Percentiles rank a stretch among this genome's conserved stretches.
Conservation (phyloP, 2,113 vertebrate genomes). For the Lathamus discolor region DNA sequence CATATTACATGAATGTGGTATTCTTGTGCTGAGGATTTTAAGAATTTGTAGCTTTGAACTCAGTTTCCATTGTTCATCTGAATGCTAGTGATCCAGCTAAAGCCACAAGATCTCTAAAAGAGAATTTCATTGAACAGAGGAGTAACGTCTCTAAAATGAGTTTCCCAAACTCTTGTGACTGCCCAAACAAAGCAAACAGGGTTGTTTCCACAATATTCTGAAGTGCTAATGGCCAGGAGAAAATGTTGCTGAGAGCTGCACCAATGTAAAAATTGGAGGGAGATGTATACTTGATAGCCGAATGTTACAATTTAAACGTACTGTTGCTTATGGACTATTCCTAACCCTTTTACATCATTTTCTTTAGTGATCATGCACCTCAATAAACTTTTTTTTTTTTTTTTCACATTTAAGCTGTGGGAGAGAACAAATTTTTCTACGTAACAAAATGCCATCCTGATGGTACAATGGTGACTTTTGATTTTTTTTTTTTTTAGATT, state of each 20-base stretch:
- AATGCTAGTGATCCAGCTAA: neutral
- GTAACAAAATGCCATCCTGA: neutral
- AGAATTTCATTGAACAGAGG: neutral
- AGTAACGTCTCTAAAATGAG: neutral
- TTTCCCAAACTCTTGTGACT: neutral
- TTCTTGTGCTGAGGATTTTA: neutral
- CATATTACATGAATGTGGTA: neutral
- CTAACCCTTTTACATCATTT: neutral
- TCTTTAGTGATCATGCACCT: neutral
- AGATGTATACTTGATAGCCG: neutral
- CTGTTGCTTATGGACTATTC: neutral
- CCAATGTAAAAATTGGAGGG: neutral
- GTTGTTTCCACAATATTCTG: neutral
- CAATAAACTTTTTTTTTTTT: too few species aligned
- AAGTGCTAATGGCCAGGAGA: neutral
- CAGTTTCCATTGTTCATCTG: neutral
- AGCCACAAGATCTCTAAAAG: neutral
- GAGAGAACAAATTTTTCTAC: neutral
- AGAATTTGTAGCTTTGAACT: neutral
- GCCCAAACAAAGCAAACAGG: neutral
- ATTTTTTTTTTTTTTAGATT: neutral
- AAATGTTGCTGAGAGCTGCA: accelerated
- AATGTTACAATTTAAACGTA: neutral
- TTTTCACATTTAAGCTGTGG: neutral
- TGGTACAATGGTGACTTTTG: neutral